Conservation (phyloP, 2,113 vertebrate species). For the Tringa solitaria region DNA sequence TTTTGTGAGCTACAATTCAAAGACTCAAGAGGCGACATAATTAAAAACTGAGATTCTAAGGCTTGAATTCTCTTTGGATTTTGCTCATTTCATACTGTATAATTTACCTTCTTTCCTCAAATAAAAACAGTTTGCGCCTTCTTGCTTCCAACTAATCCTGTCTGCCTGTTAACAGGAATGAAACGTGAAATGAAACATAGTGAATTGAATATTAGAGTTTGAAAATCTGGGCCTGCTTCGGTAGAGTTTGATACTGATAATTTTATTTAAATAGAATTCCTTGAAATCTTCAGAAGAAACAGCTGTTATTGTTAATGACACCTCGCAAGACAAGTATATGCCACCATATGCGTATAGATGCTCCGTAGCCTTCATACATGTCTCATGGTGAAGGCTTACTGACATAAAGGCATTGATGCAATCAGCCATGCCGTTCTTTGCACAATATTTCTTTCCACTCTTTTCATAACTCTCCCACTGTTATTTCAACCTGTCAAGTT, state of each 20-base stretch:
- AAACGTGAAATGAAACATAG: background rate
- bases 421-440: background rate
- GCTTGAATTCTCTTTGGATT: background rate
- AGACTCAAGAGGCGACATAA: background rate
- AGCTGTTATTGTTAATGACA: background rate
- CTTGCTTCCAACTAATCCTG: background rate
- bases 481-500: constrained; percentile 33
- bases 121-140: background rate
- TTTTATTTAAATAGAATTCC: background rate
- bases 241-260: background rate
- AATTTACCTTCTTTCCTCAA: background rate
- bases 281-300: background rate
- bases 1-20: background rate
- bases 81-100: background rate
- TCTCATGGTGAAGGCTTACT: background rate
- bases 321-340: background rate
- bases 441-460: background rate
- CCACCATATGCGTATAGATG: background rate
- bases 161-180: background rate
- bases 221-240: background rate
- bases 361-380: background rate
- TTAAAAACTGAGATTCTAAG: background rate
- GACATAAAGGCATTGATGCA: background rate
- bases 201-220: background rate
- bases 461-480: constrained; percentile 1